phyloP scores from a whole-genome alignment of 2,113 vertebrate genomes.

The Axis porcinus region DNA sequence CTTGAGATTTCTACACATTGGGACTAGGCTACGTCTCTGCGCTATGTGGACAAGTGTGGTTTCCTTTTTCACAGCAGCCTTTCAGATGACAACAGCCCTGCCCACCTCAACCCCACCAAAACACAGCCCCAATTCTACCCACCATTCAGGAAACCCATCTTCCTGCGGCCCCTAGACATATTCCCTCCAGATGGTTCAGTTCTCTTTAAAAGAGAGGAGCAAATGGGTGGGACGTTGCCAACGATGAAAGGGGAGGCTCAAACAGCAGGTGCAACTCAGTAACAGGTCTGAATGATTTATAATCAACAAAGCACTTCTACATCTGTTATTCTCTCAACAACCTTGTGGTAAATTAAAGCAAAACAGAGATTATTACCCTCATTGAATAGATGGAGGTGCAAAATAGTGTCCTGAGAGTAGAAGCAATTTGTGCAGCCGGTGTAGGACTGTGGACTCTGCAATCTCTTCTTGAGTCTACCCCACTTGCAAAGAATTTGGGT shows the following conservation, averaged over 20 bases:
- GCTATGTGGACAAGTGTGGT: background rate
- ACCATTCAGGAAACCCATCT: background rate
- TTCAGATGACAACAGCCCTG: background rate
- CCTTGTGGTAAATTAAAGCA: conserved; percentile 6
- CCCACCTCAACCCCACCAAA: background rate
- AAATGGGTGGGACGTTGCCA: background rate
- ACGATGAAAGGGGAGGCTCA: background rate
- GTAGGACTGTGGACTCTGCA: background rate
- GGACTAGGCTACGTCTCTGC: too few relatives aligned
- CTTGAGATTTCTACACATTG: background rate
- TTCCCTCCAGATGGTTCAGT: background rate
- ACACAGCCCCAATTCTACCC: background rate
- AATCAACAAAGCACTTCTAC: background rate
- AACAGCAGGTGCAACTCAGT: background rate
- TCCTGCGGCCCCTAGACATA: background rate
- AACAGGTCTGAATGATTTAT: background rate
- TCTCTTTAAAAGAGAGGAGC: background rate
- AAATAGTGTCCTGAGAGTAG: background rate
- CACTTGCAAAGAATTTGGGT: background rate
- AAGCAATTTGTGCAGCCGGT: background rate
- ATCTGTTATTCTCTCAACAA: conserved; percentile 36
- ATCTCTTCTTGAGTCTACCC: background rate
- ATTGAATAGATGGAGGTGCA: background rate
- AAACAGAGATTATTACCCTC: background rate
- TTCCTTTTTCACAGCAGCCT: background rate